These are phyloP conservation scores for Lagocephalus sceleratus DNA, from an alignment of 2,797 vertebrate species.

Conservation along the genomic window DNA sequence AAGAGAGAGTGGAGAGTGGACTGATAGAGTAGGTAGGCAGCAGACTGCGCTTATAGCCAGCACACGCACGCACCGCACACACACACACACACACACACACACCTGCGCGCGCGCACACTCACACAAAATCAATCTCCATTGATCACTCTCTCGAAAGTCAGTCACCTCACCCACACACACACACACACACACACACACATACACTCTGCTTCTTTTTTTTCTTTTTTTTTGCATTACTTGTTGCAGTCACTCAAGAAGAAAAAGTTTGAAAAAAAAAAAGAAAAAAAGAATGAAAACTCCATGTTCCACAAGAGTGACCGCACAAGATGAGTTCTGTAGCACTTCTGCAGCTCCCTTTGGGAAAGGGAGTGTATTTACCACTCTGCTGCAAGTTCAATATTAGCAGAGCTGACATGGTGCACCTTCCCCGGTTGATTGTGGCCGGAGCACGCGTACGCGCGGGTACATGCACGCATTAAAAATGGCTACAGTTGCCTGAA, in stretches of 20 bases:
- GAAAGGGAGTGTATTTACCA: constrained; percentile 60
- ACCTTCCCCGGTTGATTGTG: constrained; percentile 39
- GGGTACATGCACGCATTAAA: background rate
- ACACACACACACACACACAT: constrained; percentile 11
- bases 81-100: constrained; percentile 19
- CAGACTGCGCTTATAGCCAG: constrained; percentile 20
- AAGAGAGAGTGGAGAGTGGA: constrained; percentile 22
- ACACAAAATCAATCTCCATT: constrained; percentile 55
- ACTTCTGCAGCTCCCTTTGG: constrained; percentile 52
- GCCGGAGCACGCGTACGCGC: background rate
- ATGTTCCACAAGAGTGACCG: constrained; percentile 63
- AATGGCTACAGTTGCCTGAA: constrained; percentile 13
- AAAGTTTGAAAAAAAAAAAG: constrained; percentile 19
- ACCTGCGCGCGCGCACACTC: constrained; percentile 6
- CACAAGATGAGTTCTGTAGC: constrained; percentile 62
- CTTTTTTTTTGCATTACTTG: constrained; percentile 44
- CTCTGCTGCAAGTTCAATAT: constrained; percentile 68
- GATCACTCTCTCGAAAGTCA: constrained; percentile 46
- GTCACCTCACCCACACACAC: constrained; percentile 21
- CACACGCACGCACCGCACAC: constrained; percentile 14
- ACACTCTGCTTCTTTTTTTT: constrained; percentile 8
- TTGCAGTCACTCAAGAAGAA: constrained; percentile 40
- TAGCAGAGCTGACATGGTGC: constrained; percentile 53
- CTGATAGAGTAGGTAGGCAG: constrained; percentile 32
- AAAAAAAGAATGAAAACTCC: constrained; percentile 43